Base-by-base conservation (phyloP, 2,113 vertebrate species). In the Scortum barcoo region DNA sequence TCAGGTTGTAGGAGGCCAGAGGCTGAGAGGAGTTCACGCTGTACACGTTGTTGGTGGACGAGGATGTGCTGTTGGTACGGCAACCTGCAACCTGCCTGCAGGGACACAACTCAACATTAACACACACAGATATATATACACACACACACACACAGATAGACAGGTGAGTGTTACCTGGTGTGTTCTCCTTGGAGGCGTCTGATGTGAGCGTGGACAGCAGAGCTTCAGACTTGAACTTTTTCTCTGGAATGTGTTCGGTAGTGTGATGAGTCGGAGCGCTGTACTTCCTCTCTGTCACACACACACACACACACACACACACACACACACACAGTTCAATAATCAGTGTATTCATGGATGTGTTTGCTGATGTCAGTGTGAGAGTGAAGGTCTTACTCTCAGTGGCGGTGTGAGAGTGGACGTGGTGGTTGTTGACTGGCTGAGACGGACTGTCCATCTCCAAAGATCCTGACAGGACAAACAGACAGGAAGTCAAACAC, bases 171-270 rank as follows among this genome's bases (percentile, higher is more conserved):
- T 1, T 67, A 98, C 98, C 97, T 94, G 97, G 93, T 0, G 97
- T 97, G 90, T 97, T 99, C 94, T 99, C 98, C 94, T 99, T 99
- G 91, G 97, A 97, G 51, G 96, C 97, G 83, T 99, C 98, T 72
- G 98, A 99, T 5, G 98, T 99, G 69, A 99, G 95, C 0, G 98
- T 99, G 61, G 98, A 99, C 8, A 99, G 95, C 88, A 99, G 96
- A 80, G 97, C 98, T 95, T 99, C 98, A n/a, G 98, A 99, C 91
- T 99, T 99, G 90, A 99, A 99, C 91, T 99, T 99, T 96, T 99
- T 99, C 93, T 99, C 98, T 53, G 98, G 96, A 84, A 98, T 94
- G 22, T 99, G 97, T 88, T 99, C 98, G 71, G 97, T 96, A 16
- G 97, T 96, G 92, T 99, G 98, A 84, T 99, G 98, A 77, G 95